A percentile compares a stretch with the other conserved stretches of the same genome.
Conservation (phyloP, 1,140 invertebrate genomes). For the Cyrtorhinus lividipennis region DNA sequence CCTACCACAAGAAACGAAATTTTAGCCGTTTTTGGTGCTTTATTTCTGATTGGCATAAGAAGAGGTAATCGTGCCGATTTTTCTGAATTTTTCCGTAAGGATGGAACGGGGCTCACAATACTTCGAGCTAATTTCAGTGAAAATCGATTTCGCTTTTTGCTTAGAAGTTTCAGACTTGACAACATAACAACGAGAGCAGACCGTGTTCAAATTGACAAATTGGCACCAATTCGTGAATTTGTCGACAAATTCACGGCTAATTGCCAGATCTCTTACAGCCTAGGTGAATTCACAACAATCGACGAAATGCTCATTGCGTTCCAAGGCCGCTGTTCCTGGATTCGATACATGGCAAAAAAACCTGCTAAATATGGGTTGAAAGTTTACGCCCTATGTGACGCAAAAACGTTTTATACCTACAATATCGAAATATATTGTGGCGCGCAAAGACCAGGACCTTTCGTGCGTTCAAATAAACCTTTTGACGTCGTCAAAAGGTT, state of each 20-base stretch:
- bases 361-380: constrained; percentile 30
- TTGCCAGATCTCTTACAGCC: constrained; percentile 28
- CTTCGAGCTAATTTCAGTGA: constrained; percentile 20
- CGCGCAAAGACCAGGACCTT: constrained; percentile 27
- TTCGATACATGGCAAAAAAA: constrained; percentile 31
- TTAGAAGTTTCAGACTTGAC: constrained; percentile 27
- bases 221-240: constrained; percentile 28
- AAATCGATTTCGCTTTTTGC: constrained; percentile 25
- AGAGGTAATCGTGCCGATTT: too few species aligned
- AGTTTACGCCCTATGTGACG: constrained; percentile 22
- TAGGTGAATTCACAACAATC: constrained; percentile 29
- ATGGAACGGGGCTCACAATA: neutral
- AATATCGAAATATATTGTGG: constrained; percentile 29
- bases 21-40: too few species aligned
- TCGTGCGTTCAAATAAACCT: constrained; percentile 25
- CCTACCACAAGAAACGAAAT: too few species aligned
- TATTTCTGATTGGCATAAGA: too few species aligned
- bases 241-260: constrained; percentile 29
- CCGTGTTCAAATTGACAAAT: constrained; percentile 26
- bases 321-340: neutral
- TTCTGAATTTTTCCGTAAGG: too few species aligned
- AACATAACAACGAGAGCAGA: constrained; percentile 24
- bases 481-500: constrained; percentile 24
- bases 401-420: neutral
- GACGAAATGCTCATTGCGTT: constrained; percentile 25